Percentiles rank a stretch among this genome's conserved stretches.
phyloP scores from a whole-genome alignment of 2,888 invertebrate genomes.

The Drosophila meridiana region DNA sequence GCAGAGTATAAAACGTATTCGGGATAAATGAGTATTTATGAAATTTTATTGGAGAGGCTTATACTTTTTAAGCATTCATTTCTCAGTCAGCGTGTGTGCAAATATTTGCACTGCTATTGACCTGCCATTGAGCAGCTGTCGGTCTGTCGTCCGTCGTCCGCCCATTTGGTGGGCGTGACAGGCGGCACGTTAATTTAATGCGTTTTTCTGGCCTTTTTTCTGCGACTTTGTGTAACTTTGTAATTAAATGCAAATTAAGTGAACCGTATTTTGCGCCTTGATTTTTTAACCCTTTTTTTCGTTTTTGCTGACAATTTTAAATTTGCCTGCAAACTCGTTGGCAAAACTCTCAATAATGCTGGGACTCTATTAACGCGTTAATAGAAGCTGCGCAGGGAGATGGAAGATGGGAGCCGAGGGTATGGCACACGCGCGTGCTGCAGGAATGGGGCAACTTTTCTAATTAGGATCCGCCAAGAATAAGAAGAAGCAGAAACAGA shows the following conservation, averaged over 20 bases:
- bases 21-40: slow-evolving; percentile 20
- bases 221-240: slow-evolving; percentile 57
- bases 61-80: slow-evolving; percentile 26
- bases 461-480: slow-evolving; percentile 62
- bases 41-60: slow-evolving; percentile 18
- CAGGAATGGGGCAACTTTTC: slow-evolving; percentile 66
- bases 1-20: slow-evolving; percentile 8
- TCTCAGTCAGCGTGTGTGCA: slow-evolving; percentile 21
- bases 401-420: slow-evolving; percentile 7
- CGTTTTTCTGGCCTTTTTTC: slow-evolving; percentile 22
- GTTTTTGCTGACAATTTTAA: slow-evolving; percentile 57
- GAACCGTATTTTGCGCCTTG: slow-evolving; percentile 66
- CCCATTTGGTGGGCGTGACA: slow-evolving; percentile 16
- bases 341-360: slow-evolving; percentile 60
- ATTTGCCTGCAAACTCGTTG: slow-evolving; percentile 61
- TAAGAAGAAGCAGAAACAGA: background rate
- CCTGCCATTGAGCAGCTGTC: slow-evolving; percentile 26
- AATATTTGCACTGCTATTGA: slow-evolving; percentile 50
- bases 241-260: slow-evolving; percentile 79
- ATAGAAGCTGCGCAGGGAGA: slow-evolving; percentile 31
- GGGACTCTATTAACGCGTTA: slow-evolving; percentile 66
- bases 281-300: slow-evolving; percentile 50
- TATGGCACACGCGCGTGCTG: slow-evolving; percentile 22
- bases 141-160: background rate
- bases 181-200: slow-evolving; percentile 22